Percentiles rank a stretch among this genome's conserved stretches.
Conservation (phyloP, 2,113 vertebrate species). For the Hippopotamus amphibius region DNA sequence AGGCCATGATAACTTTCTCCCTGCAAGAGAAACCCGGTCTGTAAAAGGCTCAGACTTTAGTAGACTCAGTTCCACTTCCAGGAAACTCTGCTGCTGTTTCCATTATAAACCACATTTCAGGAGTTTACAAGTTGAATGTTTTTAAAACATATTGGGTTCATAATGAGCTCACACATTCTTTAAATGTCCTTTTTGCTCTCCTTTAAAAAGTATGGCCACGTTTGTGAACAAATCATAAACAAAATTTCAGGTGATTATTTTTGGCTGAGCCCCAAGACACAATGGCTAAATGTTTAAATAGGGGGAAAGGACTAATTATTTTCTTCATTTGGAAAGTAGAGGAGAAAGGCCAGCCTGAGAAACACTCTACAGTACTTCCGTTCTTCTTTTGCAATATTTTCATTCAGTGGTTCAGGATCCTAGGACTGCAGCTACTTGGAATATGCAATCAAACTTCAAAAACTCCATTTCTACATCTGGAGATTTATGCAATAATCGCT, state of each 20-base stretch:
- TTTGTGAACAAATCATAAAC: conserved; percentile 83
- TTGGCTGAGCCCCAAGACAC: conserved; percentile 78
- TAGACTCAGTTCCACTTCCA: conserved; percentile 60
- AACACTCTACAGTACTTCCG: conserved; percentile 52
- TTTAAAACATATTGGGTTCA: conserved; percentile 80
- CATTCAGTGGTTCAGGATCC: conserved; percentile 52
- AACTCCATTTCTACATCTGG: conserved; percentile 68
- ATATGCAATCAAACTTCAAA: conserved; percentile 67
- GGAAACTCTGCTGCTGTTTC: conserved; percentile 76
- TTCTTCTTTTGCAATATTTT: conserved; percentile 72
- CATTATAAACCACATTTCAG: conserved; percentile 82
- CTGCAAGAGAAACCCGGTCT: conserved; percentile 34
- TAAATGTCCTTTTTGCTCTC: conserved; percentile 71
- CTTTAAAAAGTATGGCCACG: conserved; percentile 72
- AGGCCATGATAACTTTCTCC: conserved; percentile 62
- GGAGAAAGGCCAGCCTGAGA: conserved; percentile 60
- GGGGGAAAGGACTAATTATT: conserved; percentile 79
- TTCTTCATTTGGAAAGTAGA: conserved; percentile 74
- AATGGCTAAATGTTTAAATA: conserved; percentile 74
- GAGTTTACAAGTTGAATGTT: conserved; percentile 83
- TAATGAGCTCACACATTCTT: conserved; percentile 82
- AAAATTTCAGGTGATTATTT: conserved; percentile 84
- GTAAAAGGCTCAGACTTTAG: conserved; percentile 59
- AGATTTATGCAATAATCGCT: conserved; percentile 76
- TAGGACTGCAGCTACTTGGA: not conserved